phyloP scores from a whole-genome alignment of 2,797 vertebrate species.

The Cephalopachus bancanus region DNA sequence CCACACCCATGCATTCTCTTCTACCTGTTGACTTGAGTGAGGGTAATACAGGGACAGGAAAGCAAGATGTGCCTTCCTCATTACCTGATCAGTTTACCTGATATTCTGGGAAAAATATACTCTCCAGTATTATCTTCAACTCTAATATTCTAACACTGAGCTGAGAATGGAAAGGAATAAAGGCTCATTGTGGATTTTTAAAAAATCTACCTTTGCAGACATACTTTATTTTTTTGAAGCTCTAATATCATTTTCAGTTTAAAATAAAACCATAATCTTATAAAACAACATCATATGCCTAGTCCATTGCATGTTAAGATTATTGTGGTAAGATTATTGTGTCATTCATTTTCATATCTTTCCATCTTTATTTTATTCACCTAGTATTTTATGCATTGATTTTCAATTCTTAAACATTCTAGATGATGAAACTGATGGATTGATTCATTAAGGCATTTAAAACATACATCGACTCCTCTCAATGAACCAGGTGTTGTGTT shows the following conservation, averaged over 20 bases:
- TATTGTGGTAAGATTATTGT: background rate
- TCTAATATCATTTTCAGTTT: background rate
- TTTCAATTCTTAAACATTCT: conserved; percentile 32
- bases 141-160: background rate
- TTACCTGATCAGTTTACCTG: background rate
- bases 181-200: background rate
- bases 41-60: background rate
- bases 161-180: background rate
- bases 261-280: background rate
- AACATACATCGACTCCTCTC: background rate
- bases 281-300: background rate
- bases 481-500: background rate
- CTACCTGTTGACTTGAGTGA: background rate
- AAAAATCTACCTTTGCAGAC: background rate
- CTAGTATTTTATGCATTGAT: background rate
- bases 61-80: background rate
- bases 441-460: background rate
- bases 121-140: background rate
- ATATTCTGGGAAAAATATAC: background rate
- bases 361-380: background rate
- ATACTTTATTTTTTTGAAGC: background rate
- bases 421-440: background rate
- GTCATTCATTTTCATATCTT: background rate
- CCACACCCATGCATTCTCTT: no score
- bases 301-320: background rate